Evolutionary conservation across 2,113 vertebrate genomes (phyloP), one percentile per base, ranked within the genome.

Genomic region (Pogonocichla stellata): DNA sequence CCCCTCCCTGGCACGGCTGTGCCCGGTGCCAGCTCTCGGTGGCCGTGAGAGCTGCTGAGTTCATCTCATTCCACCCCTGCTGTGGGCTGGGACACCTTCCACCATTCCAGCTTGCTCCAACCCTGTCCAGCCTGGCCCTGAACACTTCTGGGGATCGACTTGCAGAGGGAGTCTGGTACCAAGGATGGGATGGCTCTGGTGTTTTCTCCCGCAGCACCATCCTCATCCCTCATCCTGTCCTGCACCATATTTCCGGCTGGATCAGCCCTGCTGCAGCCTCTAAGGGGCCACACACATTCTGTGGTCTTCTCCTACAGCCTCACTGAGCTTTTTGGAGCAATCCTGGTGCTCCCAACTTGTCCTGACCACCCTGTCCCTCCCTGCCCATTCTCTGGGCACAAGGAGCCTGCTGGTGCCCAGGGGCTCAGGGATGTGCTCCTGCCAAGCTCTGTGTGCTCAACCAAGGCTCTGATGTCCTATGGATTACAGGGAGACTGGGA

Each of bases 371-470:
- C 6, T 24, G 61, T 28, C 3, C 45, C 19, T 79, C 18, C 51
- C 8, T 48, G 24, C 20, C 47, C 1, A 0, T 62, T 45, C 38
- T 45, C 33, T 45, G 48, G 47, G 48, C 69, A 6, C 23, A 19
- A 19, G 19, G 26, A 74, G 3, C 24, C 40, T 77, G n/a, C 31
- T 0, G 2, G 18, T 48, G n/a, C 33, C 6, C 19, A 34, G 33
- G n/a, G 20, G n/a, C 33, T 5, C 22, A 33, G 33, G n/a, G 26
- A 15, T 1, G 18, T 10, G 61, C 47, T 77, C 24, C 42, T 45
- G n/a, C 38, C 5, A 1, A 22, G 14, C 0, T 1, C 56, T 22
- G 33, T 1, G 0, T 47, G 26, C 47, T 54, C 5, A 0, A 3
- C n/a, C 36, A 22, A 62, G 42, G 38, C 16, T 51, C 65, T 20